Base-by-base conservation (phyloP, 2,113 vertebrate genomes). In the Steatornis caripensis region DNA sequence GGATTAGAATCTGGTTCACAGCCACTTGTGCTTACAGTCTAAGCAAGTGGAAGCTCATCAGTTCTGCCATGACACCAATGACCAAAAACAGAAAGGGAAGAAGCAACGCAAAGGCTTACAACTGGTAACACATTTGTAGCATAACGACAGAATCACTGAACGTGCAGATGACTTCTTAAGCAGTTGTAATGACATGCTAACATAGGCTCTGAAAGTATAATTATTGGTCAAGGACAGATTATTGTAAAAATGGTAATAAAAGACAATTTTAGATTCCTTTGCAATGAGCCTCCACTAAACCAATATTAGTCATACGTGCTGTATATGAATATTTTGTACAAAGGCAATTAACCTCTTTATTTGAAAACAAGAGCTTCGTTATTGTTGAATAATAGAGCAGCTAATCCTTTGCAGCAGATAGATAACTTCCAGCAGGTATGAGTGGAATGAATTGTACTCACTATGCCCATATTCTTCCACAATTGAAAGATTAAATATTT, bases 321-420 rank as follows among this genome's bases (percentile, higher is more conserved):
- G 79, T 84, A 92, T 94, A 96, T 96, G 82, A 89, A 76, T 94
- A 96, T 97, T 98, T 98, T 96, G 88, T 94, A 95, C 88, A 96
- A 96, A 98, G 97, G 61, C 93, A 98, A 98, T 98, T 98, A 98
- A 98, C 98, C 97, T 98, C 96, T 97, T 97, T 97, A 97, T 98
- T 97, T 98, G 96, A 92, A 98, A 98, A 98, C 98, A 98, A 97
- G 97, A 90, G 83, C 92, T 97, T 97, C 1, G 5, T 94, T 97
- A 95, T 95, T 97, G 92, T 95, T 97, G 96, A 97, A 95, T 81
- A n/a, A n/a, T n/a, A 77, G 90, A 94, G 92, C 92, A 96, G 87
- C 77, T 98, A 98, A 98, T 98, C 97, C 96, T 97, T 97, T 96
- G 96, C 94, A 95, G 87, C 29, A 97, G 95, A 96, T 96, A 97